Conservation (phyloP, 2,888 invertebrate species). For the Molanna angustata region DNA sequence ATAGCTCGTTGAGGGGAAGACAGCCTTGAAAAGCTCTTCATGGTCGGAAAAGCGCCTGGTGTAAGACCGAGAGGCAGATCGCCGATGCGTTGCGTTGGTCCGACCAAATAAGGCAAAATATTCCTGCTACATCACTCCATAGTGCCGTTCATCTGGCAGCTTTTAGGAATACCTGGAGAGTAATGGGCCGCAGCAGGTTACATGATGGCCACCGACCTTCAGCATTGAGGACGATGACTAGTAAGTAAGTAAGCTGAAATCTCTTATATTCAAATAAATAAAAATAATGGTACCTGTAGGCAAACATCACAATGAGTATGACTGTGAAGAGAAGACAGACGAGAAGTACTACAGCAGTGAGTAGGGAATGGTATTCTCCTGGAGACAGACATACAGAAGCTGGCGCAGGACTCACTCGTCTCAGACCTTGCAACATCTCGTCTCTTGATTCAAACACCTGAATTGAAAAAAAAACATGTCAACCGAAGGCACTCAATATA, state of each 20-base stretch:
- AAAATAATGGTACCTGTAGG: slow-evolving; percentile 61
- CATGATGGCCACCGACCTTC: not conserved
- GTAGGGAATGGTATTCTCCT: slow-evolving; percentile 81
- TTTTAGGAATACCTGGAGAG: no score
- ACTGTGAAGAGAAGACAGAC: slow-evolving; percentile 72
- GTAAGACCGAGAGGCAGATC: no score
- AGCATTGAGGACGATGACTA: no score
- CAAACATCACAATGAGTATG: slow-evolving; percentile 69
- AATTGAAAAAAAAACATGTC: not conserved
- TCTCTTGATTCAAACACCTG: slow-evolving; percentile 82
- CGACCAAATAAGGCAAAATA: no score
- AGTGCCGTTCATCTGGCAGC: no score
- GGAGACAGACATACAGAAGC: slow-evolving; percentile 78
- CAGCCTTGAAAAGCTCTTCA: no score
- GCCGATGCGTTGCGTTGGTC: no score
- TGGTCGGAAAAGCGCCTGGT: no score
- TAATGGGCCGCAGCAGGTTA: not conserved
- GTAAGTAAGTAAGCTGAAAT: not conserved
- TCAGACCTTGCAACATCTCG: slow-evolving; percentile 66
- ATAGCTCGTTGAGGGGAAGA: no score
- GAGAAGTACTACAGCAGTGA: slow-evolving; percentile 73
- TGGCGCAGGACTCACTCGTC: slow-evolving; percentile 61
- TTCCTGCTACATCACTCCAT: no score
- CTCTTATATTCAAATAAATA: not conserved
- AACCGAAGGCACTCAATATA: slow-evolving; percentile 14